Base-by-base conservation (phyloP, 2,113 vertebrate genomes). In the Mirza zaza region DNA sequence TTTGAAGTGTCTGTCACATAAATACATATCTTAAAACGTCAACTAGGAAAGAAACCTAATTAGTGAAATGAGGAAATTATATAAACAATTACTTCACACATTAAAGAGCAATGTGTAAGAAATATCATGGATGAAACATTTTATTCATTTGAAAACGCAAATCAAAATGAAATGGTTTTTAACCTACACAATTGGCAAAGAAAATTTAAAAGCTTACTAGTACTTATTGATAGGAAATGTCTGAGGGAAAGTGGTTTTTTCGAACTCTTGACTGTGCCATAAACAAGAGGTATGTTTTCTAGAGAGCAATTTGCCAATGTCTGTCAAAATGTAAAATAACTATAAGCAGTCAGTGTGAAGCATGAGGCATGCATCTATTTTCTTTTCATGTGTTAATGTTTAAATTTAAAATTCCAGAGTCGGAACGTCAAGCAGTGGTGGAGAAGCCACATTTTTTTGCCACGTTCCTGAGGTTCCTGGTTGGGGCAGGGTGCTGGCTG, bases 401-500 rank as follows among this genome's bases (percentile, higher is more conserved):
- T 7, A 25, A 39, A 20, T n/a, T 29, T 39, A 70, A 70, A 71
- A 55, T 29, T 18, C 48, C 39, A 9, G 15, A 32, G 8, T n/a
- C 0, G n/a, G 23, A 39, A 71, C 48, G 8, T 18, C 23, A 18
- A 68, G 7, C 13, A 68, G 1, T 1, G 27, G 25, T 12, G 36
- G 9, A 36, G 15, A 18, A 29, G 36, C 5, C 15, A 18, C 83
- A 36, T 27, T 52, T 68, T 52, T 68, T 23, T n/a, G 63, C 45
- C 32, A 25, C 13, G 8, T 25, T 5, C 63, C 13, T 68, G 63
- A 23, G 2, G 36, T 5, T 79, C 32, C 32, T 55, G 42, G 27
- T 4, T 12, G 32, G 50, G 17, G 27, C 9, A 3, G 4, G 6
- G 27, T 6, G 52, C 18, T 18, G 0, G 18, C 2, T 6, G 25